Percentiles rank a stretch among this genome's conserved stretches.
Conservation (phyloP, 1,140 invertebrate species). For the Drosophila ohnishii region DNA sequence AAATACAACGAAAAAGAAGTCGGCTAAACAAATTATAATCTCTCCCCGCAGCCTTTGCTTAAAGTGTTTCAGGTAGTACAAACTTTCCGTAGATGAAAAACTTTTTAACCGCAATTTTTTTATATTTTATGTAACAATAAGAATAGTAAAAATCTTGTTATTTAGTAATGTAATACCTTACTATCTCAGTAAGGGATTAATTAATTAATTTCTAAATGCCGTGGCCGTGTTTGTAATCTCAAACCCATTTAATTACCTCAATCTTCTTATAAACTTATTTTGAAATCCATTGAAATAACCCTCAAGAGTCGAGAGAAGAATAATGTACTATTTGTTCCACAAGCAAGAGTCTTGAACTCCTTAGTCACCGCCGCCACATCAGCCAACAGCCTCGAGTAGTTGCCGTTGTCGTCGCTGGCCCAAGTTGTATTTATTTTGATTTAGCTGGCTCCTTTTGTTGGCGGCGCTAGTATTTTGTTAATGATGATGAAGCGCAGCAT, state of each 20-base stretch:
- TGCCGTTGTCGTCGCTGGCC: constrained; percentile 25
- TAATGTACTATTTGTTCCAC: constrained; percentile 3
- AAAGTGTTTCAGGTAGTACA: constrained; percentile 12
- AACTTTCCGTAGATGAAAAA: background rate
- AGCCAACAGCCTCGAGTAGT: constrained; percentile 32
- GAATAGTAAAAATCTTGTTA: background rate
- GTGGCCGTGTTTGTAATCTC: background rate
- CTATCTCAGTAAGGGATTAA: background rate
- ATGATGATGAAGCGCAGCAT: constrained; percentile 79
- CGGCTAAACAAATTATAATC: constrained; percentile 62
- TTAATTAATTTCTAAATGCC: background rate
- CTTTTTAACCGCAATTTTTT: background rate
- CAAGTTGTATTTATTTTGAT: constrained; percentile 73
- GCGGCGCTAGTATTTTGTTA: constrained; percentile 65
- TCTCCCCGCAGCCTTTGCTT: constrained; percentile 3
- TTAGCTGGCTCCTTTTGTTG: constrained; percentile 47
- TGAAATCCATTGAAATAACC: background rate
- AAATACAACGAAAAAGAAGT: constrained; percentile 44
- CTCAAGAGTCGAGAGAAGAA: background rate
- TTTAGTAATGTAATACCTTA: background rate
- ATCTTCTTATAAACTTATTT: background rate
- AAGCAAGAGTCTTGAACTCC: constrained; percentile 30
- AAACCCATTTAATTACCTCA: too few relatives aligned
- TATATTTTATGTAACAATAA: background rate
- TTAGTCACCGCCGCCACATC: constrained; percentile 22